Conservation (phyloP, 2,888 invertebrate species). For the Drosophila emarginata region DNA sequence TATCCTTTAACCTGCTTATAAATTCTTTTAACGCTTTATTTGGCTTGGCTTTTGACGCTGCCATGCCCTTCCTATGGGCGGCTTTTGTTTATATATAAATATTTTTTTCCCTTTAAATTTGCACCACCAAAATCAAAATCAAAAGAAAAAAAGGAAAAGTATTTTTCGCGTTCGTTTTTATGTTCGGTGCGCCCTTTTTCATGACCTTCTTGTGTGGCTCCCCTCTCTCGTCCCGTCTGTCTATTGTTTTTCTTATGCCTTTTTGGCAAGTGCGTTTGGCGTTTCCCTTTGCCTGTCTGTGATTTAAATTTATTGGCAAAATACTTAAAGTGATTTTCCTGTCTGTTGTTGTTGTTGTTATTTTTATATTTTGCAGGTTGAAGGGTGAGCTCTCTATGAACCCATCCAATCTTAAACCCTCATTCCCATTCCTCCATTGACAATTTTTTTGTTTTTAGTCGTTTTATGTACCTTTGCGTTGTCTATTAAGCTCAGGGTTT, state of each 20-base stretch:
- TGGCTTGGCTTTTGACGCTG: conserved; percentile 59
- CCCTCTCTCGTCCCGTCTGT: neutral
- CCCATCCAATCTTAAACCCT: neutral
- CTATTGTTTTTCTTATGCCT: conserved; percentile 32
- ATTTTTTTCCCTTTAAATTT: conserved; percentile 25
- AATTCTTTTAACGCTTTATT: conserved; percentile 75
- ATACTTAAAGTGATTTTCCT: conserved; percentile 76
- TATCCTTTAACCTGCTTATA: conserved; percentile 40
- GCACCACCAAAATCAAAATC: neutral
- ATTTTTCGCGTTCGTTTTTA: conserved; percentile 31
- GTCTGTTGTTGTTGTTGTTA: conserved; percentile 19
- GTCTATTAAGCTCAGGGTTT: conserved; percentile 5
- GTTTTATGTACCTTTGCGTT: neutral
- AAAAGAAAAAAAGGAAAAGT: conserved; percentile 15
- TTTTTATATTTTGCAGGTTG: conserved; percentile 1
- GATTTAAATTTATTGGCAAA: conserved; percentile 79
- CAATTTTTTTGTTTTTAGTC: conserved; percentile 22
- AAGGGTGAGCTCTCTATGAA: conserved; percentile 9
- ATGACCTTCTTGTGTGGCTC: neutral
- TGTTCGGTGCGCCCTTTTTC: conserved; percentile 16
- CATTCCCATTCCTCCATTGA: neutral
- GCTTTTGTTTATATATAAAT: conserved; percentile 31
- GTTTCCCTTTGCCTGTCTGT: conserved; percentile 45
- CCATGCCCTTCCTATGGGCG: conserved; percentile 18
- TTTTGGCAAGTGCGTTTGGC: conserved; percentile 12